phyloP scores from a whole-genome alignment of 2,797 vertebrate genomes.

The Pangasius macronema region DNA sequence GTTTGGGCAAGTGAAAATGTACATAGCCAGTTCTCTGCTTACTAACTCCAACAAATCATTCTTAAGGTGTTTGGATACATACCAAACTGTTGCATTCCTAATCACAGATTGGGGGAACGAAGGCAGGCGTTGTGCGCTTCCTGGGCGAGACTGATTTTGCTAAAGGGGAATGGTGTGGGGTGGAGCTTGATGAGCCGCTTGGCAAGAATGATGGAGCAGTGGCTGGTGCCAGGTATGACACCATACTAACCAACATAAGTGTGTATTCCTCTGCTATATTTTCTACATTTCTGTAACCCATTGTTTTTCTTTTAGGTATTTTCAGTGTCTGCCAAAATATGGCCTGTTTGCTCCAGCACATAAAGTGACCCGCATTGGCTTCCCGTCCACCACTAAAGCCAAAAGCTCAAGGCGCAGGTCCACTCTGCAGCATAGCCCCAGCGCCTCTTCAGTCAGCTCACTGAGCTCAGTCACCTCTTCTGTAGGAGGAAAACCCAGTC shows the following conservation, averaged over 20 bases:
- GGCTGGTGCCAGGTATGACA: constrained; percentile 87
- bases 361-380: constrained; percentile 97
- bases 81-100: neutral
- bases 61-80: neutral
- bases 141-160: constrained; percentile 97
- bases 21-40: neutral
- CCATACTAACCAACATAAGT: neutral
- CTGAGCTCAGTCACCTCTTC: constrained; percentile 84
- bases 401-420: constrained; percentile 86
- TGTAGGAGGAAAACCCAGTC: constrained; percentile 88
- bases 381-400: constrained; percentile 95
- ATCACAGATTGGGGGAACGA: constrained; percentile 91
- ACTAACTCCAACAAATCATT: neutral
- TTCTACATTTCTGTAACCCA: neutral
- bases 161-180: constrained; percentile 98
- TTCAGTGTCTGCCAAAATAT: constrained; percentile 95
- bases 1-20: neutral
- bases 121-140: constrained; percentile 96
- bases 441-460: constrained; percentile 79
- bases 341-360: constrained; percentile 96
- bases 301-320: constrained; percentile 79
- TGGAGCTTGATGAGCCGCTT: constrained; percentile 94
- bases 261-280: neutral
- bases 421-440: constrained; percentile 90
- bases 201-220: constrained; percentile 98